A percentile compares a stretch with the other conserved stretches of the same genome.
phyloP scores from a whole-genome alignment of 2,888 invertebrate species.

The Cryptus viduatorius region DNA sequence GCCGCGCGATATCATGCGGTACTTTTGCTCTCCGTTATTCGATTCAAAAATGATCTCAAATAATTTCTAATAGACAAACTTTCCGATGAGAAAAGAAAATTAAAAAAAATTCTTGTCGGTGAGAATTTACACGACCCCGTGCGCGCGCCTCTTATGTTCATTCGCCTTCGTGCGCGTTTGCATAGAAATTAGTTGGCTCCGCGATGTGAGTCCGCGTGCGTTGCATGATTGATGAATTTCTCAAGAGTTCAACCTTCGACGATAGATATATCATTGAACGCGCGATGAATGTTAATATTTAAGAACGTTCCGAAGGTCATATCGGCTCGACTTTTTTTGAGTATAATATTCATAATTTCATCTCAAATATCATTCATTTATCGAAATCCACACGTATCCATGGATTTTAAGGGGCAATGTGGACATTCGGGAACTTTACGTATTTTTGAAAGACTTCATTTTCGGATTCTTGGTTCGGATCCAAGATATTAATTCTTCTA shows the following conservation, averaged over 20 bases:
- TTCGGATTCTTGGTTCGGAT: not conserved
- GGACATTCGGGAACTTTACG: not conserved
- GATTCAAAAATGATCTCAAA: not conserved
- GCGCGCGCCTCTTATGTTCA: conserved; percentile 40
- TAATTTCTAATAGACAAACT: conserved; percentile 31
- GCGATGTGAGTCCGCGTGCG: conserved; percentile 62
- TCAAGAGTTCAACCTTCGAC: conserved; percentile 68
- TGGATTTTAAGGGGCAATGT: not conserved
- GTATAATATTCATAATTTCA: conserved; percentile 60
- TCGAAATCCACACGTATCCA: conserved; percentile 17
- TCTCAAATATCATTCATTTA: conserved; percentile 49
- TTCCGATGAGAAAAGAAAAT: conserved; percentile 11
- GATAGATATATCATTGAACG: conserved; percentile 59
- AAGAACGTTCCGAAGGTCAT: conserved; percentile 50
- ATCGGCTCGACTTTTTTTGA: conserved; percentile 15
- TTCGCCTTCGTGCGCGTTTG: conserved; percentile 62
- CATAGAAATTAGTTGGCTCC: conserved; percentile 69
- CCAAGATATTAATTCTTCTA: too few relatives aligned
- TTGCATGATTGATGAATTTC: conserved; percentile 71
- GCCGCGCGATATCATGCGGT: conserved; percentile 45
- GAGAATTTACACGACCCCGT: conserved; percentile 21
- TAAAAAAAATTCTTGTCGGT: conserved; percentile 8
- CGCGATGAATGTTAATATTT: conserved; percentile 52
- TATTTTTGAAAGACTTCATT: not conserved
- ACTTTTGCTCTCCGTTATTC: conserved; percentile 16